Evolutionary conservation across 2,113 vertebrate species (phyloP), one percentile per base, ranked within the genome.

Genomic region (Scophthalmus maximus): DNA sequence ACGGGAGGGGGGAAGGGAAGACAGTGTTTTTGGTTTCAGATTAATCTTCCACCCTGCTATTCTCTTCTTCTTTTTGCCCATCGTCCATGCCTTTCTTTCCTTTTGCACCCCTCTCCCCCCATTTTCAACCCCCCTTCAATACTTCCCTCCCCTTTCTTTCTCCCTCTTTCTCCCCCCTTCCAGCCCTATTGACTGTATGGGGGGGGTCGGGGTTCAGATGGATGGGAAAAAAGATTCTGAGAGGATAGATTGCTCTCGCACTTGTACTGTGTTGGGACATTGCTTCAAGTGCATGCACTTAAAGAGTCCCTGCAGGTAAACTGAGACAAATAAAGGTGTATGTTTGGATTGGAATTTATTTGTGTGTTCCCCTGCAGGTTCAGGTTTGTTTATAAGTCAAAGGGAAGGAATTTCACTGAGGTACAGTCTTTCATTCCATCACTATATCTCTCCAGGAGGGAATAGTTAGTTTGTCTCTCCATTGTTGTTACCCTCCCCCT

Each of bases 31-130:
- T 86, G 84, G 76, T 88, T 73, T n/a, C 91, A 91, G 91, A 93
- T 92, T 93, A 92, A 93, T 93, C 92, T 93, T 91, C 85, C 87
- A 88, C 90, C 88, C 81, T 67, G 88, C 88, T 79, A 87, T 93
- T 91, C 78, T 91, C 61, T 76, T 88, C 78, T 52, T 64, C 76
- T 68, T 74, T 11, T 84, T 86, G 70, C 83, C 65, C 68, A 86
- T 82, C 74, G 59, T 89, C 68, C 73, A 68, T 85, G 82, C 86
- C 72, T 87, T 83, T 92, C 73, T 87, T n/a, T 83, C 77, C 86
- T 79, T 64, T 77, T 89, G 73, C 81, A 72, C 79, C 89, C 85
- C 86, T 83, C 89, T 87, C 59, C 68, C 71, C 82, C 79, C 60
- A 70, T 86, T 87, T 89, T 88, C 78, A 82, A 82, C 82, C 84